A percentile compares a stretch with the other conserved stretches of the same genome.
phyloP scores from a whole-genome alignment of 1,140 invertebrate genomes.

The Platyscapa corneri region DNA sequence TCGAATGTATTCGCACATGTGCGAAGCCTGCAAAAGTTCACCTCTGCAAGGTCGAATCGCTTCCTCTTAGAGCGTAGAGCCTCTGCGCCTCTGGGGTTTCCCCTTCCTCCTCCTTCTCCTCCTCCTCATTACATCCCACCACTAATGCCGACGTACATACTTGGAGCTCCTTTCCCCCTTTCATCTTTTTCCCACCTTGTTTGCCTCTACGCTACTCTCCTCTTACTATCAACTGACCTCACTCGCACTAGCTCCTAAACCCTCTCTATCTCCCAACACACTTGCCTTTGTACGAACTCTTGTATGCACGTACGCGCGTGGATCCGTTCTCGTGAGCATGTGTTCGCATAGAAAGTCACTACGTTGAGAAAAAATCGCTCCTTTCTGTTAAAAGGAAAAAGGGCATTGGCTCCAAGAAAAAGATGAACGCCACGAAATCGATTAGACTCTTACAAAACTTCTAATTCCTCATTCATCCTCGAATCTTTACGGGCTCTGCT shows the following conservation, averaged over 20 bases:
- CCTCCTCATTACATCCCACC: slow-evolving; percentile 22
- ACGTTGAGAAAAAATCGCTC: background rate
- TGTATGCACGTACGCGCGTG: background rate
- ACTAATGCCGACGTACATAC: background rate
- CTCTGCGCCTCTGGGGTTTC: slow-evolving; percentile 54
- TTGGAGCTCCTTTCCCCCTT: slow-evolving; percentile 40
- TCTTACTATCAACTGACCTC: slow-evolving; percentile 50
- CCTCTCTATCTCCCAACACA: background rate
- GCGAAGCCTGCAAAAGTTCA: slow-evolving; percentile 57
- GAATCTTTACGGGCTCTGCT: background rate
- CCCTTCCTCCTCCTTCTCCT: slow-evolving; percentile 46
- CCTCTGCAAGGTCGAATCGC: slow-evolving; percentile 59
- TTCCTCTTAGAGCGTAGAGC: slow-evolving; percentile 53
- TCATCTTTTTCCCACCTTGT: slow-evolving; percentile 44
- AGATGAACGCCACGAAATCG: background rate
- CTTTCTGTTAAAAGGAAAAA: background rate
- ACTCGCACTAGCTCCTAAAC: background rate
- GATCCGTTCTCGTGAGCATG: background rate
- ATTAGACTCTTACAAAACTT: too few species aligned
- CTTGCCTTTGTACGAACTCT: background rate
- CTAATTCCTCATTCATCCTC: too few species aligned
- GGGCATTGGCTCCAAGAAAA: background rate
- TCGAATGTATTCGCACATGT: slow-evolving; percentile 37
- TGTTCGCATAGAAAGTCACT: slow-evolving; percentile 3
- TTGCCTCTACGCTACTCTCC: slow-evolving; percentile 15